A percentile compares a stretch with the other conserved stretches of the same genome.
phyloP scores from a whole-genome alignment of 2,113 vertebrate species.

The Dasyprocta punctata region DNA sequence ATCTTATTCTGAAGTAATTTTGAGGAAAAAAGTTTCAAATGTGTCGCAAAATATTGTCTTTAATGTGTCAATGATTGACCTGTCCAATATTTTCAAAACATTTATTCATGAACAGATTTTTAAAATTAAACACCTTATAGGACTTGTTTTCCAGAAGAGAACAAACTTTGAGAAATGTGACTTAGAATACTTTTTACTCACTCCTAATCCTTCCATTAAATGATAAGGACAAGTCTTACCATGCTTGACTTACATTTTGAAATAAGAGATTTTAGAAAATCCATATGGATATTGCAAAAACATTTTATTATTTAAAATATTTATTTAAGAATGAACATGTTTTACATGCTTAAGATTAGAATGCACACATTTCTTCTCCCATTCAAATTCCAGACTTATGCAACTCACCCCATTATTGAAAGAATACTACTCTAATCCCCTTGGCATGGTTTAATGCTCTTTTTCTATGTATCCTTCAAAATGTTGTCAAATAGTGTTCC shows the following conservation, averaged over 20 bases:
- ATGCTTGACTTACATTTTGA: constrained; percentile 55
- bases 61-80: constrained; percentile 10
- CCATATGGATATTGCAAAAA: constrained; percentile 30
- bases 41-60: constrained; percentile 8
- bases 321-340: constrained; percentile 48
- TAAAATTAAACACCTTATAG: not conserved
- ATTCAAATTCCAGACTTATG: constrained; percentile 48
- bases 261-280: constrained; percentile 61
- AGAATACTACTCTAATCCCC: constrained; percentile 59
- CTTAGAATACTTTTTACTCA: constrained; percentile 30
- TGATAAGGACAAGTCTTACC: constrained; percentile 46
- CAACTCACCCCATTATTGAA: not conserved
- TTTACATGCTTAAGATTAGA: constrained; percentile 56
- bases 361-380: constrained; percentile 43
- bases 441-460: constrained; percentile 60
- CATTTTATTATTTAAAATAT: constrained; percentile 41
- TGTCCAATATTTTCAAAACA: constrained; percentile 37
- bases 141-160: constrained; percentile 32
- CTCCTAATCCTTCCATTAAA: constrained; percentile 65
- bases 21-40: constrained; percentile 22
- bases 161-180: constrained; percentile 40
- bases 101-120: constrained; percentile 36
- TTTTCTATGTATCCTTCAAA: constrained; percentile 59
- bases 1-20: constrained; percentile 7
- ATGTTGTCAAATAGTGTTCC: constrained; percentile 51